Evolutionary conservation across 2,888 invertebrate genomes (phyloP), one percentile per base, ranked within the genome.

Genomic region (Trilocha varians): DNA sequence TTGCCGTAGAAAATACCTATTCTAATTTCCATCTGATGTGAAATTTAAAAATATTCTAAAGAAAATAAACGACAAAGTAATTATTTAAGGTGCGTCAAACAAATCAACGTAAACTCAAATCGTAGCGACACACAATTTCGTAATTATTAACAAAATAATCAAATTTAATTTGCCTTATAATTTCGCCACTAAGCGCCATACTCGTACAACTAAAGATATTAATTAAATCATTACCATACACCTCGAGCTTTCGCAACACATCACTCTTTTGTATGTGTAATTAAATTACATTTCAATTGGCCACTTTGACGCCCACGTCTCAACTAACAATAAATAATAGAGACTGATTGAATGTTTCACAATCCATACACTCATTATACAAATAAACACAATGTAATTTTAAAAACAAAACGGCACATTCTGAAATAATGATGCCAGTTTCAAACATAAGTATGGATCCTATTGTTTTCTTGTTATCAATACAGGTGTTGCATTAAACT

Each of bases 201-300:
- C 25, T 37, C 38, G 42, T 49, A 46, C 38, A 38, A 34, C 40
- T 43, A 42, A 42, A 42, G 36, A 16, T 38, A 32, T 40, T 34
- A 38, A 44, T 44, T 32, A 40, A 42, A 18, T 32, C 35, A 35
- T 32, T 34, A 32, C 32, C 35, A 34, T 32, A 32, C 25, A 40
- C 16, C n/a, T n/a, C n/a, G n/a, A n/a, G 17, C 41, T 47, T 49
- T 50, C 48, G 52, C 48, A 55, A 62, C 47, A 45, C 43, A 52
- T 63, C 61, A 62, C 55, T 57, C 58, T 62, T 66, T 63, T 57
- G 58, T 60, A 52, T 55, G 53, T 59, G 53, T 60, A 65, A 67
- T 65, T 65, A 63, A 63, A 66, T 65, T 57, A 61, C 59, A 52
- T 58, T 59, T 65, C 62, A 62, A 62, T 58, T 60, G 62, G 56